Conservation (phyloP, 2,113 vertebrate species). For the Macrotis lagotis region DNA sequence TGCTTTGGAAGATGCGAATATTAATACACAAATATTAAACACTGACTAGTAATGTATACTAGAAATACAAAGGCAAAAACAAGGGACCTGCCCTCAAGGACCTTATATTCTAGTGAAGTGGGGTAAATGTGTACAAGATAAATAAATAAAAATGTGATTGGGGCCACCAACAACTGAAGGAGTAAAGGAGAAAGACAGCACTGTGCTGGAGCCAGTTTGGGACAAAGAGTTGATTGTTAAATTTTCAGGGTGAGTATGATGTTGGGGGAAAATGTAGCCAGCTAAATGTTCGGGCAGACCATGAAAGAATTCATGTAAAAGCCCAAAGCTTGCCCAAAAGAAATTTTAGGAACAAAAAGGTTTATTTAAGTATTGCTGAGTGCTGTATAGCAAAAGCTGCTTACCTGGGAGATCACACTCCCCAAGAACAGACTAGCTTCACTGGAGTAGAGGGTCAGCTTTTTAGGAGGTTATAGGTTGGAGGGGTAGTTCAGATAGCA, state of each 20-base stretch:
- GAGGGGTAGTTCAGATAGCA: too few species aligned
- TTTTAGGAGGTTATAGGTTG: too few species aligned
- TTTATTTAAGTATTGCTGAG: too few species aligned
- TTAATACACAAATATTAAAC: background rate
- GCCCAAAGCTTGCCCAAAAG: too few species aligned
- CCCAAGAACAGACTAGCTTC: too few species aligned
- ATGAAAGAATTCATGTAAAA: too few species aligned
- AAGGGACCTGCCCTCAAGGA: background rate
- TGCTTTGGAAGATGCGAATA: background rate
- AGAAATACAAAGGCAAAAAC: background rate
- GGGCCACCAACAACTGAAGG: background rate
- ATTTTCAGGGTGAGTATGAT: background rate
- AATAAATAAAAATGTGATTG: background rate
- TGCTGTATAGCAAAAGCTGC: too few species aligned
- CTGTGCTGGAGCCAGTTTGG: background rate
- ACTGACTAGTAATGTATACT: background rate
- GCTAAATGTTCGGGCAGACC: too few species aligned
- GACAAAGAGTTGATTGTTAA: background rate
- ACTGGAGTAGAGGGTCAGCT: too few species aligned
- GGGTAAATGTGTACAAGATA: background rate
- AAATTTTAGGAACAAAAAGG: too few species aligned
- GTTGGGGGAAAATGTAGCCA: too few species aligned
- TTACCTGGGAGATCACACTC: too few species aligned
- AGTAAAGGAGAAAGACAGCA: background rate
- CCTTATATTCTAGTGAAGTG: background rate